A percentile compares a stretch with the other conserved stretches of the same genome.
Evolutionary conservation across 2,888 invertebrate genomes (phyloP).

Genomic region (Dasysyrphus tricinctus): DNA sequence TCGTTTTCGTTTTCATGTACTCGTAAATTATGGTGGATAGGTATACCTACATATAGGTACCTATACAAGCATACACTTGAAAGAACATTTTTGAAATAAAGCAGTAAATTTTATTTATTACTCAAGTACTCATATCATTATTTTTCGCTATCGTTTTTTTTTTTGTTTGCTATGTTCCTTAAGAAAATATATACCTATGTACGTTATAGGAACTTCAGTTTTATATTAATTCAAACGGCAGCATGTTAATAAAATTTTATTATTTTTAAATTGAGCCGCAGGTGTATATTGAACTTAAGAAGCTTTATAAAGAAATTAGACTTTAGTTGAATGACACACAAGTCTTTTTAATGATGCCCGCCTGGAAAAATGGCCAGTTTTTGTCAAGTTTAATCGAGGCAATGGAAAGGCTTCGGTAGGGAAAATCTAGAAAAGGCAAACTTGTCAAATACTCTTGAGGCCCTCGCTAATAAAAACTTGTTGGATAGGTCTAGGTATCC

Average conservation of each 20-base stretch:
- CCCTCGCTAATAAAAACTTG: no score
- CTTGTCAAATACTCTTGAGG: no score
- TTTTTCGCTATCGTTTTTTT: constrained; percentile 23
- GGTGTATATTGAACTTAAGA: constrained; percentile 8
- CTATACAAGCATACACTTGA: background rate
- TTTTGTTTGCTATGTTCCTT: background rate
- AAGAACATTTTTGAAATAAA: constrained; percentile 14
- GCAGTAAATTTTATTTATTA: constrained; percentile 37
- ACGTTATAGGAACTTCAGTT: background rate
- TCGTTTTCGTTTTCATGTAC: background rate
- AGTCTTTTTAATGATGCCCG: background rate
- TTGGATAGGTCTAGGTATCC: no score
- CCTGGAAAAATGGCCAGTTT: no score
- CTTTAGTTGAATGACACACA: background rate
- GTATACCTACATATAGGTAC: background rate
- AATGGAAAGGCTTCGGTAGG: no score
- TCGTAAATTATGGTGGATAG: background rate
- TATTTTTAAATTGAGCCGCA: constrained; percentile 10
- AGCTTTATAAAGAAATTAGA: background rate
- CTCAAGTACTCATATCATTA: constrained; percentile 13
- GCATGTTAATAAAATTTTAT: constrained; percentile 14
- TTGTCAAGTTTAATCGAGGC: no score
- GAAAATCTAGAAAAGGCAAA: no score
- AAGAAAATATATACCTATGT: background rate
- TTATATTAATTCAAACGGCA: background rate